Base-by-base conservation (phyloP, 2,797 vertebrate species). In the Gallirallus australis region DNA sequence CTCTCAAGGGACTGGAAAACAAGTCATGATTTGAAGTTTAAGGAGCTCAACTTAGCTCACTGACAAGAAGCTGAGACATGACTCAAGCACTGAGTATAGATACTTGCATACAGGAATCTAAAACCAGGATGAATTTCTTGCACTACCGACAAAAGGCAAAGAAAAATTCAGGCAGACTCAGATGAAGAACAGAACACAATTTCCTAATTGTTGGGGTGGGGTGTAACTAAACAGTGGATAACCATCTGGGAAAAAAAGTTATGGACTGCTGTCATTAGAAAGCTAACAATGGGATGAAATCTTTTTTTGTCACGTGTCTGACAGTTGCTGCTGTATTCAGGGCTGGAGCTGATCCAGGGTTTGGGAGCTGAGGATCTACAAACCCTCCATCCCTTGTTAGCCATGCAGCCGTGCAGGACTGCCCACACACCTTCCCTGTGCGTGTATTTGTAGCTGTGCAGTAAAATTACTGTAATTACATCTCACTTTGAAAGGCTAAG, bases 381-480 rank as follows among this genome's bases (percentile, higher is more conserved):
- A 71, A 78, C 64, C 28, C 64, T 90, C 69, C 30, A 80, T 50
- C 68, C 31, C 60, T 69, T 89, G 63, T 77, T 80, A 93, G 45
- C 59, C 59, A 68, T 42, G 56, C 39, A 90, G 61, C 56, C 70
- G 23, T 42, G 27, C 53, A 89, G 64, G 39, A 60, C 75, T 89
- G 71, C 83, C 78, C 82, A 87, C 45, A 77, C 11, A 2, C 61
- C 33, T 91, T 94, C 33, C 57, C 68, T 75, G 50, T 50, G 20
- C 71, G 82, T 70, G 21, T 54, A 77, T 89, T 92, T 92, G 75
- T 86, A 85, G 64, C 75, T 84, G 18, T 77, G 53, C 30, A 48
- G 75, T 61, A 80, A 75, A 95, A 94, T 91, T 82, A 80, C 45
- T 93, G 57, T 81, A 93, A 96, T 89, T 93, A 91, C n/a, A 81